Evolutionary conservation across 2,797 vertebrate species (phyloP).

Genomic region (Lemur catta): DNA sequence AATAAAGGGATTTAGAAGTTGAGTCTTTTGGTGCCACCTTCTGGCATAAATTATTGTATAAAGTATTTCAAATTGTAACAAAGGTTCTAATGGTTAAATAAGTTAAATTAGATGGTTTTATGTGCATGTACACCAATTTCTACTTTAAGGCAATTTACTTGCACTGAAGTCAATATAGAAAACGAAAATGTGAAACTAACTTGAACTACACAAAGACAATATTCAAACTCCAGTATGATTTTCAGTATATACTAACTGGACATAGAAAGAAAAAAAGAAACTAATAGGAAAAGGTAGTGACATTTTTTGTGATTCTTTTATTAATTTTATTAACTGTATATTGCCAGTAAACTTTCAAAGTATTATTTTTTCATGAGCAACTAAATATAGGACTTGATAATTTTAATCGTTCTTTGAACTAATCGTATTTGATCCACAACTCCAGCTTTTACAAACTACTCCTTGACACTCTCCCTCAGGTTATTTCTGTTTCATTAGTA

Average conservation of each 20-base stretch:
- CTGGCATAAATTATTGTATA: conserved; percentile 63
- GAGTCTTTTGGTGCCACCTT: conserved; percentile 84
- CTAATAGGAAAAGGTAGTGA: neutral
- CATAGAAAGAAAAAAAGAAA: neutral
- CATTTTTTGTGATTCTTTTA: neutral
- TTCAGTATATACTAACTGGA: neutral
- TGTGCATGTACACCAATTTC: neutral
- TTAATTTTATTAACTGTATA: neutral
- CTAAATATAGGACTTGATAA: fast-evolving
- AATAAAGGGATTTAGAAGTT: conserved; percentile 48
- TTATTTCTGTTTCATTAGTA: neutral
- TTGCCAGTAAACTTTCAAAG: neutral
- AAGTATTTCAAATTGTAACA: neutral
- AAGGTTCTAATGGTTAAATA: fast-evolving
- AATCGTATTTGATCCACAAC: neutral
- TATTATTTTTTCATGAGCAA: neutral
- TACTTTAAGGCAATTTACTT: neutral
- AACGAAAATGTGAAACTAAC: neutral
- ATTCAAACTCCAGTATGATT: fast-evolving
- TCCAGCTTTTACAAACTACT: neutral
- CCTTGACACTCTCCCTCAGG: neutral
- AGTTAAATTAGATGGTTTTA: neutral
- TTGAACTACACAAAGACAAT: neutral
- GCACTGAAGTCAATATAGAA: neutral
- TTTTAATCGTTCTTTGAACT: neutral